Evolutionary conservation across 2,797 vertebrate genomes (phyloP).

Genomic region (Enteromius afrohamiltoni): DNA sequence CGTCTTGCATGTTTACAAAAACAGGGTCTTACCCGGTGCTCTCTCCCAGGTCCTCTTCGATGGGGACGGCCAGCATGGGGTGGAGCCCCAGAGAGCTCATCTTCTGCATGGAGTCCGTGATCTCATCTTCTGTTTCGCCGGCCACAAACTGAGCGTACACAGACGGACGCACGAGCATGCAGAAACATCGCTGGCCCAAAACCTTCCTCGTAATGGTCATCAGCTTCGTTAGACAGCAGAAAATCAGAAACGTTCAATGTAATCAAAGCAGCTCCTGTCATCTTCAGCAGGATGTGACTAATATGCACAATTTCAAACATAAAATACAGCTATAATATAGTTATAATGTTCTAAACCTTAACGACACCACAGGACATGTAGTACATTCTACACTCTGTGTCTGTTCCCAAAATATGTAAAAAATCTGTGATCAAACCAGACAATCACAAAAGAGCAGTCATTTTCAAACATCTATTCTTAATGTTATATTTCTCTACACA

Average conservation of each 20-base stretch:
- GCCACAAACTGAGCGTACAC: conserved; percentile 92
- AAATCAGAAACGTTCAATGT: background rate
- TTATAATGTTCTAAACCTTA: background rate
- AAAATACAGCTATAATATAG: background rate
- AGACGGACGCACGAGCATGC: conserved; percentile 77
- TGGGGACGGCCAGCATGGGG: conserved; percentile 89
- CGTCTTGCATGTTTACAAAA: background rate
- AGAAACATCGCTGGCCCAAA: conserved; percentile 78
- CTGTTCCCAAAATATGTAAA: too few relatives aligned
- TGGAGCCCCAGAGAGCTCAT: conserved; percentile 80
- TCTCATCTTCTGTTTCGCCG: conserved; percentile 82
- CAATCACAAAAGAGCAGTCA: background rate
- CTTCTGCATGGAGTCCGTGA: conserved; percentile 78
- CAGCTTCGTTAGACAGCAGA: conserved; percentile 58
- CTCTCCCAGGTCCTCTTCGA: conserved; percentile 84
- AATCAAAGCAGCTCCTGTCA: background rate
- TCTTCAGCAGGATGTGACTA: background rate
- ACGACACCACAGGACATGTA: background rate
- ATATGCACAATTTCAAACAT: background rate
- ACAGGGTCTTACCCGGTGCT: conserved; percentile 69
- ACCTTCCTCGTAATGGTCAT: conserved; percentile 73
- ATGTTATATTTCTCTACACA: background rate
- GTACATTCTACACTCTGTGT: background rate
- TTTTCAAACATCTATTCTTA: background rate
- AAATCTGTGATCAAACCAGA: background rate